Conservation (phyloP, 2,888 invertebrate genomes). For the Helleia helle region DNA sequence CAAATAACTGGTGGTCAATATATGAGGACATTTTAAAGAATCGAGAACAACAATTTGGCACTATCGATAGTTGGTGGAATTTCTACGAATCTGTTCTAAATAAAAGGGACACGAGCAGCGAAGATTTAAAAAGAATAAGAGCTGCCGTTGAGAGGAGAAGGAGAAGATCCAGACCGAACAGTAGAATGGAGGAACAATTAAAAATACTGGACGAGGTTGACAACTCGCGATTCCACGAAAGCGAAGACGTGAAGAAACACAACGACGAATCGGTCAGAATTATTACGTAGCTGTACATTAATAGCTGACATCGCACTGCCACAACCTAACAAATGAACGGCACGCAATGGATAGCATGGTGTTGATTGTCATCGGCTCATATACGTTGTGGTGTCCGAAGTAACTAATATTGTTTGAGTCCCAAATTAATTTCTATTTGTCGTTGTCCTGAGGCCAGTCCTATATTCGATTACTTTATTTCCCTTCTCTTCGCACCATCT, state of each 20-base stretch:
- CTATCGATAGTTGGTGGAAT: constrained; percentile 65
- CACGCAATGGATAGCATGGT: constrained; percentile 30
- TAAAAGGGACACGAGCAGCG: constrained; percentile 36
- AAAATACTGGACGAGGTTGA: constrained; percentile 52
- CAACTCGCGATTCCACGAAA: constrained; percentile 48
- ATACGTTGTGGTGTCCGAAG: constrained; percentile 24
- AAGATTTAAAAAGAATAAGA: constrained; percentile 39
- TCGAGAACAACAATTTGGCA: constrained; percentile 60
- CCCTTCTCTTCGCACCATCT: background rate
- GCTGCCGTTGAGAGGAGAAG: constrained; percentile 39
- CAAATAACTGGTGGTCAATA: constrained; percentile 68
- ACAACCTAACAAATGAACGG: constrained; percentile 24
- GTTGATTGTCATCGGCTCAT: constrained; percentile 22
- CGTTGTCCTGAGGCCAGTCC: background rate
- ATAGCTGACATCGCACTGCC: constrained; percentile 24
- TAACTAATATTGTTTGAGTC: constrained; percentile 18
- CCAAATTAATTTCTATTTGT: constrained; percentile 10
- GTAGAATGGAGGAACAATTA: constrained; percentile 55
- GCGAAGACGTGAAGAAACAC: constrained; percentile 41
- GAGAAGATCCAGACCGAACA: constrained; percentile 39
- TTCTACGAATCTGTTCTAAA: constrained; percentile 57
- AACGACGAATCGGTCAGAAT: constrained; percentile 60
- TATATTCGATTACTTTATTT: background rate
- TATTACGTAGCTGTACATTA: constrained; percentile 26
- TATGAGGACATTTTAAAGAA: constrained; percentile 60